Percentiles rank a stretch among this genome's conserved stretches.
Evolutionary conservation across 2,113 vertebrate species (phyloP).

Genomic region (Phrynosoma blainvillii): DNA sequence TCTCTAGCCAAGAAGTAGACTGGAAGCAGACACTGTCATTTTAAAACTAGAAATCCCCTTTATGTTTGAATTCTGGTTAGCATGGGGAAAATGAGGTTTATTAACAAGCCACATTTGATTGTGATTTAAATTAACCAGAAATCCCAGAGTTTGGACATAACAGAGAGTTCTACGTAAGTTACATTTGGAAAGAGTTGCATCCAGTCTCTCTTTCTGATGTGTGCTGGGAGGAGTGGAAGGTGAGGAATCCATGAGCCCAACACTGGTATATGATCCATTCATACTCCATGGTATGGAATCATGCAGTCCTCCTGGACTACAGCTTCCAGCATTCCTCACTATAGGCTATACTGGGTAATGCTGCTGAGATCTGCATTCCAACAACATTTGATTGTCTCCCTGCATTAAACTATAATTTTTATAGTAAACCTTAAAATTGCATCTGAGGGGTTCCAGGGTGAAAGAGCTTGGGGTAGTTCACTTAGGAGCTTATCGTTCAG

Average conservation of each 20-base stretch:
- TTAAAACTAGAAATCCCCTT: background rate
- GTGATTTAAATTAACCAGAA: background rate
- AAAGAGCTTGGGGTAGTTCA: background rate
- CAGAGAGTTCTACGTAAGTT: background rate
- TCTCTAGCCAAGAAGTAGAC: background rate
- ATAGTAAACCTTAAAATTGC: background rate
- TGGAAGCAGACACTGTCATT: background rate
- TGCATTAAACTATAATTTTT: background rate
- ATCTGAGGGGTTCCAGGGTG: background rate
- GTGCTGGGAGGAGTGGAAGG: background rate
- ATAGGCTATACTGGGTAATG: too few relatives aligned
- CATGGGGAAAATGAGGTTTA: background rate
- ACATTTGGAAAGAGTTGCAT: background rate
- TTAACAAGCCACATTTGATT: background rate
- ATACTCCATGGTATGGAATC: too few relatives aligned
- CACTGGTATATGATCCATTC: too few relatives aligned
- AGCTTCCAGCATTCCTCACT: too few relatives aligned
- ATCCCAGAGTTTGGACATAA: background rate
- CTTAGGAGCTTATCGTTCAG: background rate
- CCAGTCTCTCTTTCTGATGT: background rate
- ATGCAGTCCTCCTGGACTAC: too few relatives aligned
- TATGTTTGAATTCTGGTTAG: background rate
- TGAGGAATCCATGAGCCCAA: background rate
- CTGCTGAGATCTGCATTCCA: too few relatives aligned
- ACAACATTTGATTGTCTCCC: too few relatives aligned